Evolutionary conservation across 2,797 vertebrate species (phyloP), one percentile per base, ranked within the genome.

Genomic region (Gallinago stenura): DNA sequence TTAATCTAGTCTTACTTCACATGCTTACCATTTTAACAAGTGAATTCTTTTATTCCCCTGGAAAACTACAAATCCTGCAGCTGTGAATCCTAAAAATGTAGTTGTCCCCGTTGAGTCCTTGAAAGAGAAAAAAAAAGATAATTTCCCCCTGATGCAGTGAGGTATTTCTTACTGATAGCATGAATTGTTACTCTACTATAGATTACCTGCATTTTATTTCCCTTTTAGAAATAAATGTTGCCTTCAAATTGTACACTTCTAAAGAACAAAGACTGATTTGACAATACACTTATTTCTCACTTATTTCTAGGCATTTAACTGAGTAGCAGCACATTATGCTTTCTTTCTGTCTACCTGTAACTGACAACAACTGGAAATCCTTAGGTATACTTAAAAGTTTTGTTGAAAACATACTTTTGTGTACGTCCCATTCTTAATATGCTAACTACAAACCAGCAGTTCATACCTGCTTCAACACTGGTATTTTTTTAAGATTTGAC

Each of bases 21-120:
- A 33, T 39, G 79, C 98, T 98, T 98, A 99, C 99, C 99, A 99
- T 98, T 99, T 99, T 96, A 99, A 98, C 91, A 99, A 98, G 93
- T 99, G 99, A 97, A 99, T 99, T 97, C 99, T 98, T 98, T 99
- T 99, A 98, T 99, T 99, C 97, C 99, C 99, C 97, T 99, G 99
- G 97, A 99, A 99, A 93, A 99, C 99, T 92, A 99, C 99, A 98
- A 99, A 99, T 71, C 99, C 99, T 60, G 98, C 98, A 92, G 99
- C 99, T 71, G 99, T 99, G 97, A 99, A 99, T 82, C 99, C 99
- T 75, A 99, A 98, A 98, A 99, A 99, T 21, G 99, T 99, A 68
- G 99, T 99, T 46, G 98, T 98, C 73, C 99, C 99, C 5, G 98
- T 99, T 92, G 99, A 99, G 97, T 99, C 99, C 99, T 99, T 94